phyloP scores from a whole-genome alignment of 2,888 invertebrate species.

The Euzetes globulus region DNA sequence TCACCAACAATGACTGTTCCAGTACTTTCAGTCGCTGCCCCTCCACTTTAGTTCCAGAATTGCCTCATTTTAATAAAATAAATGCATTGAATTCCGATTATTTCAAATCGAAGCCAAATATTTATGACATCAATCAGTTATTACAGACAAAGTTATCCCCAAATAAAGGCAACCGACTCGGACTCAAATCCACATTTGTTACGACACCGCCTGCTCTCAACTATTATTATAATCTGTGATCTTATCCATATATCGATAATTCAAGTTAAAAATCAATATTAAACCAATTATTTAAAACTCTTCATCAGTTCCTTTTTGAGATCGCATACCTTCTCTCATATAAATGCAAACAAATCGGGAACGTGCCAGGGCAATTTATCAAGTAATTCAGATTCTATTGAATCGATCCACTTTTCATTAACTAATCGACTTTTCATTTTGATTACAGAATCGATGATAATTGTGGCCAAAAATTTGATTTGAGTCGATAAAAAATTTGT shows the following conservation, averaged over 20 bases:
- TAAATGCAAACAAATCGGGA: too few relatives aligned
- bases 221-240: constrained; percentile 25
- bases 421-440: too few relatives aligned
- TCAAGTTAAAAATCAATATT: neutral
- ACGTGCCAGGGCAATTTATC: too few relatives aligned
- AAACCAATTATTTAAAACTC: neutral
- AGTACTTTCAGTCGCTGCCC: constrained; percentile 18
- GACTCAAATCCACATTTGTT: neutral
- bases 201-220: constrained; percentile 11
- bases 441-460: too few relatives aligned
- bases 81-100: neutral
- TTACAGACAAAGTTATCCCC: neutral
- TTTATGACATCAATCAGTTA: constrained; percentile 16
- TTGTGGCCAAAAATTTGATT: too few relatives aligned
- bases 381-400: too few relatives aligned
- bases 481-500: too few relatives aligned
- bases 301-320: too few relatives aligned
- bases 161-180: neutral
- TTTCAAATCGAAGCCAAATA: constrained; percentile 1
- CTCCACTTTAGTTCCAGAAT: neutral
- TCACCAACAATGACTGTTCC: constrained; percentile 37
- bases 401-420: too few relatives aligned
- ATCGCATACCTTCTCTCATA: too few relatives aligned
- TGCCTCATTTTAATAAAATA: constrained; percentile 2
- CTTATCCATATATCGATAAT: neutral